A percentile compares a stretch with the other conserved stretches of the same genome.
phyloP scores from a whole-genome alignment of 2,797 vertebrate species.

The Bovichtus variegatus region DNA sequence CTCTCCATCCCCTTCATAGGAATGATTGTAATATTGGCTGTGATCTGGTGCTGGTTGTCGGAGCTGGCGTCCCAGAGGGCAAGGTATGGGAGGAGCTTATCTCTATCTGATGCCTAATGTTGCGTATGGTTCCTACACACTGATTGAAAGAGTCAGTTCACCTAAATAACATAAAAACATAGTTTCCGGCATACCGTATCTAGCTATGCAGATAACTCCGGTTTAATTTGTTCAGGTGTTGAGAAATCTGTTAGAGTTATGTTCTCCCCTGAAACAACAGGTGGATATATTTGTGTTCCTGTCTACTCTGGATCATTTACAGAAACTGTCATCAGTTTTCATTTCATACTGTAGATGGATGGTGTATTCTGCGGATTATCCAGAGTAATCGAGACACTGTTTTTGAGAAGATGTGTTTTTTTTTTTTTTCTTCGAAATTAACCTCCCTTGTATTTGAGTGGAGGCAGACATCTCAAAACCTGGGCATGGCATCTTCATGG shows the following conservation, averaged over 20 bases:
- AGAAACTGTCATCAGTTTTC: not conserved
- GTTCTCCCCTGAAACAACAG: not conserved
- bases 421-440: not conserved
- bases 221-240: not conserved
- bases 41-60: constrained; percentile 95
- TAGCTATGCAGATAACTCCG: not conserved
- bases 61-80: constrained; percentile 90
- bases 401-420: not conserved
- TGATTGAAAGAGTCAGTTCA: constrained; percentile 34
- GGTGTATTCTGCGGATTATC: not conserved
- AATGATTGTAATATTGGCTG: constrained; percentile 93
- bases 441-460: not conserved
- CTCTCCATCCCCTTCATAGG: constrained; percentile 94
- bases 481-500: not conserved
- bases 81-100: constrained; percentile 88
- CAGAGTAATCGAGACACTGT: not conserved
- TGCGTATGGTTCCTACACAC: constrained; percentile 17
- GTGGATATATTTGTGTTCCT: not conserved
- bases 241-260: not conserved
- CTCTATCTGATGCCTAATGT: constrained; percentile 58
- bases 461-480: constrained; percentile 1
- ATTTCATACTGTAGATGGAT: not conserved
- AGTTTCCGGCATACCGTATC: not conserved
- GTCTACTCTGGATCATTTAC: constrained; percentile 1
- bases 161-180: constrained; percentile 9